Percentiles rank a stretch among this genome's conserved stretches.
Evolutionary conservation across 2,113 vertebrate genomes (phyloP).

Genomic region (Petrocephalus zakoni): DNA sequence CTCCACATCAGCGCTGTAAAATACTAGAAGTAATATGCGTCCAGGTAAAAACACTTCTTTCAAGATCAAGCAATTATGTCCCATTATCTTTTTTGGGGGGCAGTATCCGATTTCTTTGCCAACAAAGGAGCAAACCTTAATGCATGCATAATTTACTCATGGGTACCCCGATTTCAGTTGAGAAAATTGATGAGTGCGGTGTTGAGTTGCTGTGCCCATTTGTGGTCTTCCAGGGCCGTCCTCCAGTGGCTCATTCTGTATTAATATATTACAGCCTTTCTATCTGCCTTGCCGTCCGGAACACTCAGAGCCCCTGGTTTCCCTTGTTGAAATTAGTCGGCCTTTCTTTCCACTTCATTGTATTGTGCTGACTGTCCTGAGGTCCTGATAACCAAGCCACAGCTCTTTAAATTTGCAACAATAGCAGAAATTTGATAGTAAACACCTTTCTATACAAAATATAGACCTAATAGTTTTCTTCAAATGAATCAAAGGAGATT

Average conservation of each 20-base stretch:
- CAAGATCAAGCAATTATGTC: constrained; percentile 27
- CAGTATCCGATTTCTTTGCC: constrained; percentile 56
- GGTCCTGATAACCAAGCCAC: constrained; percentile 38
- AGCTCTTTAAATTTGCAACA: constrained; percentile 43
- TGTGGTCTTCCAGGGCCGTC: constrained; percentile 47
- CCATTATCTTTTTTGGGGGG: constrained; percentile 43
- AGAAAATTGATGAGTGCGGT: constrained; percentile 70
- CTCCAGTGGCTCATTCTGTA: constrained; percentile 64
- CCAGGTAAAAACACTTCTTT: constrained; percentile 43
- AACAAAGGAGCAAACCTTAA: constrained; percentile 47
- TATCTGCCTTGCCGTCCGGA: constrained; percentile 58
- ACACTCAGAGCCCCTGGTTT: constrained; percentile 50
- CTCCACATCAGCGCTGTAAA: constrained; percentile 34
- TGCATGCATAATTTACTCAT: constrained; percentile 69
- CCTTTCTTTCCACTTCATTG: constrained; percentile 40
- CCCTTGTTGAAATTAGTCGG: constrained; percentile 36
- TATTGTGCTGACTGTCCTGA: constrained; percentile 43
- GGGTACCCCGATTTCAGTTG: constrained; percentile 64
- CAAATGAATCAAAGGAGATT: background rate
- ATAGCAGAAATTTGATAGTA: constrained; percentile 18
- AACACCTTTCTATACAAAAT: background rate
- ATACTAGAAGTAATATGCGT: constrained; percentile 22
- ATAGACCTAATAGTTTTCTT: background rate
- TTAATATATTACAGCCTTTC: constrained; percentile 58
- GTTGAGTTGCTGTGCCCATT: constrained; percentile 64